Evolutionary conservation across 1,140 invertebrate species (phyloP).

Genomic region (Tenebrio molitor): DNA sequence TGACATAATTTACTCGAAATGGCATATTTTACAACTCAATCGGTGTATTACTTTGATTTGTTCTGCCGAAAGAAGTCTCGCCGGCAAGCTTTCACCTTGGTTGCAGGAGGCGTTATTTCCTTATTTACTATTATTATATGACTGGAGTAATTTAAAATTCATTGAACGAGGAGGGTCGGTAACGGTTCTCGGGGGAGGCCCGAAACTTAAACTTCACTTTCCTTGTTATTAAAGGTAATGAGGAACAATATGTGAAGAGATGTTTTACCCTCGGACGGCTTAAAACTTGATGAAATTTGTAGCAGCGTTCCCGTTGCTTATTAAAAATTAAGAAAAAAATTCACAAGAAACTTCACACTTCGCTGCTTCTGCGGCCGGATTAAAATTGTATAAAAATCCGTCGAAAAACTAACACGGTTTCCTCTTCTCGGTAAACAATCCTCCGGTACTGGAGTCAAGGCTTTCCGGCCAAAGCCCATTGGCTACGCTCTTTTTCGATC

Average conservation of each 20-base stretch:
- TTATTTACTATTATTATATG: slow-evolving; percentile 39
- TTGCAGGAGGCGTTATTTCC: neutral
- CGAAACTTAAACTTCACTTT: slow-evolving; percentile 24
- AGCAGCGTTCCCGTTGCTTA: neutral
- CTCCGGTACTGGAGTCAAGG: neutral
- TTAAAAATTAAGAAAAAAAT: slow-evolving; percentile 18
- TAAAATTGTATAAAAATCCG: slow-evolving; percentile 12
- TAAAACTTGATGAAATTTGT: slow-evolving; percentile 25
- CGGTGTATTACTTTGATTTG: slow-evolving; percentile 21
- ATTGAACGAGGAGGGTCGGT: slow-evolving; percentile 5
- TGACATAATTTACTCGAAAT: slow-evolving; percentile 26
- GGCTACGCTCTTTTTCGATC: slow-evolving; percentile 4
- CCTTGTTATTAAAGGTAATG: slow-evolving; percentile 32
- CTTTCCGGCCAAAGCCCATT: neutral
- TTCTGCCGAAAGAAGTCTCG: slow-evolving; percentile 1
- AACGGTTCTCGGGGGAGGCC: slow-evolving; percentile 12
- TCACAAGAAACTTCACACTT: slow-evolving; percentile 3
- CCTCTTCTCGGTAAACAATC: neutral
- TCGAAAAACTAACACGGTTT: neutral
- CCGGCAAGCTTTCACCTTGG: slow-evolving; percentile 9
- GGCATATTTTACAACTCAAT: slow-evolving; percentile 30
- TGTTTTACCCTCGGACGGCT: slow-evolving; percentile 7
- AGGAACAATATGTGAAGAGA: slow-evolving; percentile 20
- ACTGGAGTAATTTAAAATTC: slow-evolving; percentile 28
- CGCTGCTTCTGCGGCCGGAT: neutral